Conservation (phyloP, 2,797 vertebrate genomes). For the Chromis chromis region DNA sequence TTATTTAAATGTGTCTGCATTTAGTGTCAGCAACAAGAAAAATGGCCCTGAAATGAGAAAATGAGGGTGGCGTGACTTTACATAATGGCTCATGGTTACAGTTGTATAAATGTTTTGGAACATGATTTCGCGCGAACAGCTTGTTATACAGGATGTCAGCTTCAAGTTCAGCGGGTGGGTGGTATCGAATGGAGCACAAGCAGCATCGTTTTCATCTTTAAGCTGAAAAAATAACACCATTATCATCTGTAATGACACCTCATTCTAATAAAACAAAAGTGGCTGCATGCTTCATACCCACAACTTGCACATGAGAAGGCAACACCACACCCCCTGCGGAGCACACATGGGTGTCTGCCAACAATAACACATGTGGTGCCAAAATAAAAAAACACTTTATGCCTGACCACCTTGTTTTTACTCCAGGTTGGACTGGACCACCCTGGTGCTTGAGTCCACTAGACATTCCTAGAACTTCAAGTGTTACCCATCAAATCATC, state of each 20-base stretch:
- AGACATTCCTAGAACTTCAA: constrained; percentile 61
- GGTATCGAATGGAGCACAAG: constrained; percentile 40
- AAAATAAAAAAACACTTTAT: constrained; percentile 71
- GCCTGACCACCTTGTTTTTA: constrained; percentile 64
- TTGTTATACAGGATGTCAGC: constrained; percentile 66
- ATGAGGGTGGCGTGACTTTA: constrained; percentile 30
- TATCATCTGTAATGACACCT: constrained; percentile 50
- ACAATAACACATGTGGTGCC: constrained; percentile 74
- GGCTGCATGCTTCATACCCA: constrained; percentile 37
- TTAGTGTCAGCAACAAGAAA: constrained; percentile 40
- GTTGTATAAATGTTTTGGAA: constrained; percentile 69
- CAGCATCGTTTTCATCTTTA: constrained; percentile 33
- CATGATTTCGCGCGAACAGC: constrained; percentile 50
- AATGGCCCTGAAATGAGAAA: constrained; percentile 39
- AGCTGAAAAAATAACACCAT: constrained; percentile 43
- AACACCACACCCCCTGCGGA: constrained; percentile 56
- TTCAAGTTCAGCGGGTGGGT: constrained; percentile 39
- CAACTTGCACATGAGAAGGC: constrained; percentile 46
- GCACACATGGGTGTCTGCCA: constrained; percentile 68
- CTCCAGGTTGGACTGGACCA: constrained; percentile 71
- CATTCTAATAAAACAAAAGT: constrained; percentile 24
- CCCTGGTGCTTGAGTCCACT: constrained; percentile 58
- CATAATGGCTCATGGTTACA: constrained; percentile 38
- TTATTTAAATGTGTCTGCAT: constrained; percentile 35
- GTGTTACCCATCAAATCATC: constrained; percentile 67